phyloP scores from a whole-genome alignment of 2,797 vertebrate genomes.

The Erethizon dorsatum region DNA sequence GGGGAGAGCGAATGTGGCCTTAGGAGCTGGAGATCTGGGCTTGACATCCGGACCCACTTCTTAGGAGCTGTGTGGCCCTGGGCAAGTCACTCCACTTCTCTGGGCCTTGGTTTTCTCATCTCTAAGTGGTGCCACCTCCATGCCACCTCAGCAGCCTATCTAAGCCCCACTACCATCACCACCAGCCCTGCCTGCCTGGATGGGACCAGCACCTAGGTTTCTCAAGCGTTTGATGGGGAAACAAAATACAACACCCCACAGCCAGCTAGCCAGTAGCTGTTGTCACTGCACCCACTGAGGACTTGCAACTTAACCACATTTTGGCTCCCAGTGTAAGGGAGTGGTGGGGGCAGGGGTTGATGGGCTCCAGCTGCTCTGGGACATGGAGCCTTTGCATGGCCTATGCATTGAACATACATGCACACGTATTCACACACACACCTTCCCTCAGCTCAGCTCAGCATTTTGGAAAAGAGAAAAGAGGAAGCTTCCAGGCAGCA shows the following conservation, averaged over 20 bases:
- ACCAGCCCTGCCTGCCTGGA: background rate
- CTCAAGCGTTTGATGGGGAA: too few species aligned
- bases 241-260: too few species aligned
- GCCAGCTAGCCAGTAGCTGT: background rate
- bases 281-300: background rate
- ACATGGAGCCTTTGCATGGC: rapidly evolving
- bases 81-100: background rate
- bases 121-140: background rate
- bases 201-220: background rate
- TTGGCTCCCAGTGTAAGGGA: background rate
- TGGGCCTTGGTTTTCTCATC: background rate
- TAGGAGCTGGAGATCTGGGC: background rate
- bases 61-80: background rate
- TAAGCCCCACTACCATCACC: background rate
- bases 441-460: background rate
- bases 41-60: background rate
- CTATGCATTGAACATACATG: rapidly evolving
- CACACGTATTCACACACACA: rapidly evolving
- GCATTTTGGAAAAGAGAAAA: background rate
- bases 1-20: background rate
- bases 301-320: background rate
- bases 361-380: background rate
- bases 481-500: background rate
- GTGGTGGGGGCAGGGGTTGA: too few species aligned
- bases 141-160: too few species aligned